Conservation (phyloP, 2,888 invertebrate species). For the Lycia hirtaria region DNA sequence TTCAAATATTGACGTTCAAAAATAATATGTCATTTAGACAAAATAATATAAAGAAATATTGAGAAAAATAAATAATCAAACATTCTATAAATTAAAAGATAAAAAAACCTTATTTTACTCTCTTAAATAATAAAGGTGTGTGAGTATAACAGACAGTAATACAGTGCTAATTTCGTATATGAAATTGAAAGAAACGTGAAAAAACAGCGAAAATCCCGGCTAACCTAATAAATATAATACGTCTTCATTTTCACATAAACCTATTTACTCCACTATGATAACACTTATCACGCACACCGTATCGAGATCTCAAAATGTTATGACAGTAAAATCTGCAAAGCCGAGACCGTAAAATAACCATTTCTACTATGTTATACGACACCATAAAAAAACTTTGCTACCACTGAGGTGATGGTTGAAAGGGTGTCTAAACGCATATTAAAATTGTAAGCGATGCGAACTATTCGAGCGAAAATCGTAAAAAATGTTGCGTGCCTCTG, state of each 20-base stretch:
- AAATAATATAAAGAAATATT: no score
- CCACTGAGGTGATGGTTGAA: conserved; percentile 73
- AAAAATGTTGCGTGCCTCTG: conserved; percentile 58
- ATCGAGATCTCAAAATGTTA: conserved; percentile 81
- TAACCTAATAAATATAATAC: conserved; percentile 9
- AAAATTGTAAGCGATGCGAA: conserved; percentile 80
- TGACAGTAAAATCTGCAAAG: conserved; percentile 75
- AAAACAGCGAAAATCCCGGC: background rate
- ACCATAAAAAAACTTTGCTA: conserved; percentile 75
- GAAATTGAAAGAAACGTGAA: no score
- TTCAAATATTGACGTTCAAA: no score
- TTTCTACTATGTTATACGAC: conserved; percentile 80
- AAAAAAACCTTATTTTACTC: no score
- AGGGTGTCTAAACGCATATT: conserved; percentile 78
- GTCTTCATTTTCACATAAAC: conserved; percentile 37
- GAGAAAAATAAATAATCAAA: no score
- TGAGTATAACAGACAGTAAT: no score
- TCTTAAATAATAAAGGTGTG: no score
- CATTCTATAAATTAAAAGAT: no score
- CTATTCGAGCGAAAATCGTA: conserved; percentile 80
- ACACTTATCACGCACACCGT: conserved; percentile 71
- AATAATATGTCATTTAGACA: no score
- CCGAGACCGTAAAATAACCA: conserved; percentile 80
- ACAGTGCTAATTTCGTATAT: no score
- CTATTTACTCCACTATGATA: conserved; percentile 61